Evolutionary conservation across 2,888 invertebrate genomes (phyloP), one percentile per base, ranked within the genome.

Genomic region (Dioctria linearis): DNA sequence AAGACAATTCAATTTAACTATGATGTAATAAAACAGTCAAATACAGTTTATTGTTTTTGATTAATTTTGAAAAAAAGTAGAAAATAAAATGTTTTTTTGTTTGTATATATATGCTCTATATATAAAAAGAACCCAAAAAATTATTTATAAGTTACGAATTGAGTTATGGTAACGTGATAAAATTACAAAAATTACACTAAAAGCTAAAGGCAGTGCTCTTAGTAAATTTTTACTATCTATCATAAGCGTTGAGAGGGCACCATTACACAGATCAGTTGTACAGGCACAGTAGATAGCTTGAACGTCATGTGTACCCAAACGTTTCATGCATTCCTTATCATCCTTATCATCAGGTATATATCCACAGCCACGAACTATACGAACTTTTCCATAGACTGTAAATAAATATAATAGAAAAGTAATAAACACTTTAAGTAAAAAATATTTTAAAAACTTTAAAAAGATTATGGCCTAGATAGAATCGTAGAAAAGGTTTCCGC

Each of bases 301-400:
- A 0, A 96, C 92, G 84, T 94, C 93, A 83, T 94, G 94, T 13
- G 93, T 95, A 51, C 96, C 95, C 11, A 92, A 91, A 82, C 94
- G 92, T 84, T 91, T 91, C 83, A 93, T 88, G 86, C 96, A 95
- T 5, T 90, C 89, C 81, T 91, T 91, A 85, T 92, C 90, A 84
- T 92, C 92, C 78, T 88, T 90, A 3, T 90, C 90, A 83, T 95
- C 94, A 39, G 91, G 90, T 71, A 96, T 89, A 88, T 94, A 96
- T 3, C 96, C 96, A 85, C 96, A 96, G 81, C 93, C 92, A 57
- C 96, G 93, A 4, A 95, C 93, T n/a, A 95, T 91, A 57, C 96
- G 93, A 9, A 90, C 88, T 87, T 93, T 93, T 5, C 94, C 94
- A 86, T 94, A 92, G 83, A 95, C 96, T 96, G 51, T 76, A 43